Evolutionary conservation across 92 coral and sea anemone genomes (phyloP), one percentile per base, ranked within the genome.

Genomic region (Nematostella vectensis): DNA sequence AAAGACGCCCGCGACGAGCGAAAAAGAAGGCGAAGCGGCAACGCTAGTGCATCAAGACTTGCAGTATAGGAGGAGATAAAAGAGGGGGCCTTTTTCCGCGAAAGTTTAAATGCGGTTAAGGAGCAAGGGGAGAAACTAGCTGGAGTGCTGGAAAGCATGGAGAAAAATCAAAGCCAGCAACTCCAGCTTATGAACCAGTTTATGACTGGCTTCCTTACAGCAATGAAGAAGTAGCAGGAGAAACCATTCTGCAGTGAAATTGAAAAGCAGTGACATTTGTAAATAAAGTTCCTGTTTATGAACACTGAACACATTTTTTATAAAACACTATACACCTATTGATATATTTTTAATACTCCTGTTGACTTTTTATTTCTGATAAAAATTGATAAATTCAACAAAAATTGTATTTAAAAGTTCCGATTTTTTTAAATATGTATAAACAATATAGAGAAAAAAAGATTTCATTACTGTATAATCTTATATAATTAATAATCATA

Each of bases 141-240:
- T 8, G 59, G 62, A 8, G 71, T 50, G 19, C 71, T 54, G 2
- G 71, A 64, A 26, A 15, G 38, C 1, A 64, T 66, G 72, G 72
- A 42, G 49, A 55, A 20, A 42, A 66, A 66, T 42, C 72, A 66
- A 55, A 30, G 25, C 8, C 52, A 54, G 64, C 72, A 66, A 20
- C 45, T 66, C 20, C 62, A 66, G 29, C 45, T 66, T n/a, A 56
- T 56, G 64, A 25, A 55, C 18, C 50, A 66, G 16, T 56, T 66
- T 43, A 66, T 66, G 72, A 55, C 44, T 23, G 62, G 31, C 47
- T 66, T 66, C 25, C 63, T 56, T 27, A 23, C 27, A 27, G 68
- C 68, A 27, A 61, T 61, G 58, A 36, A 36, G 15, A 15, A 36
- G 9, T 8, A 15, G 8, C 42, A 36, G 15, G 15, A 36, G 42